Evolutionary conservation across 2,797 vertebrate species (phyloP).

Genomic region (Amniataba percoides): DNA sequence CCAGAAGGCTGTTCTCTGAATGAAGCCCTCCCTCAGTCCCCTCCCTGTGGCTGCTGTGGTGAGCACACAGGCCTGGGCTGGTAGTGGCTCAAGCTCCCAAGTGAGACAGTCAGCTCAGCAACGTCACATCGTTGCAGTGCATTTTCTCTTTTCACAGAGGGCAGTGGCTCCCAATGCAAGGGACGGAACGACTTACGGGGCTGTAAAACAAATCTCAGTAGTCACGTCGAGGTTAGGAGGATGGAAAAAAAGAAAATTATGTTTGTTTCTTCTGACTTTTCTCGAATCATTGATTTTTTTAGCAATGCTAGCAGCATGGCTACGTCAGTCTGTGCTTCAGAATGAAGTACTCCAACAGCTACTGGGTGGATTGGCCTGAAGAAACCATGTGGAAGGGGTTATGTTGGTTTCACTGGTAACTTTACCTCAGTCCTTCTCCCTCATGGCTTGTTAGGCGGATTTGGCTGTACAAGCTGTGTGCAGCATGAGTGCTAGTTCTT

Average conservation of each 20-base stretch:
- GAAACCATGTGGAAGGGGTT: background rate
- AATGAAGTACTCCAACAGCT: background rate
- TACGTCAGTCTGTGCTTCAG: background rate
- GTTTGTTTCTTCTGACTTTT: background rate
- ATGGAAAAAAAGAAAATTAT: background rate
- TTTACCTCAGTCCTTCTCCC: constrained; percentile 24
- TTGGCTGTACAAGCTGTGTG: background rate
- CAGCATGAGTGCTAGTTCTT: background rate
- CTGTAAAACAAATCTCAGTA: background rate
- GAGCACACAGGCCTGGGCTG: constrained; percentile 62
- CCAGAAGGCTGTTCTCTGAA: constrained; percentile 65
- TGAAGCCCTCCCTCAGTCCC: constrained; percentile 56
- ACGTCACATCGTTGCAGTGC: constrained; percentile 16
- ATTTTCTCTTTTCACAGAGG: constrained; percentile 11
- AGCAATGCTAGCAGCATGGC: background rate
- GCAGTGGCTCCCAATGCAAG: background rate
- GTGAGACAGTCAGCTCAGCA: constrained; percentile 27
- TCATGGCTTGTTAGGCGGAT: constrained; percentile 26
- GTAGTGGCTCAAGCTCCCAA: constrained; percentile 47
- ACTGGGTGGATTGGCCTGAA: background rate
- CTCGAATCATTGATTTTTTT: background rate
- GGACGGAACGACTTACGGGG: too few species aligned
- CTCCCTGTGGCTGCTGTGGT: constrained; percentile 68
- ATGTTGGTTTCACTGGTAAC: background rate
- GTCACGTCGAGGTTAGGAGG: background rate